These are phyloP conservation scores for Pachycephala philippinensis DNA, from an alignment of 2,113 vertebrate species.

Conservation along the genomic window DNA sequence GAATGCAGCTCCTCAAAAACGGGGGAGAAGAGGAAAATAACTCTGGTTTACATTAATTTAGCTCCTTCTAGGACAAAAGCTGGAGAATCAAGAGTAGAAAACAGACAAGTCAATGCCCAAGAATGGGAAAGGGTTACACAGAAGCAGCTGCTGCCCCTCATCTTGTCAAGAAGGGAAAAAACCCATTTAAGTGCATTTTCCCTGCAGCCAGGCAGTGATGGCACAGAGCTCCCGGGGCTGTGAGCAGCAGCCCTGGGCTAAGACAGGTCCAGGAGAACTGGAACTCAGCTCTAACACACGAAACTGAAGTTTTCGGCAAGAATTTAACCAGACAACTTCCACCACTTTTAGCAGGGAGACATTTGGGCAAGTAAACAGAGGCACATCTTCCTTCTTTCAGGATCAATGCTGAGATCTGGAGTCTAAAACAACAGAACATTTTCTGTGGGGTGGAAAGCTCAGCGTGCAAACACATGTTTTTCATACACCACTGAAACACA, in stretches of 20 bases:
- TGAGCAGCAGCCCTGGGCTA: not conserved
- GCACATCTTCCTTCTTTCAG: not conserved
- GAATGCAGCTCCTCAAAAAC: not conserved
- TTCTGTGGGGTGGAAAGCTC: not conserved
- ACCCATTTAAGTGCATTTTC: not conserved
- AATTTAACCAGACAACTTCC: not conserved
- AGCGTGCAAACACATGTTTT: not conserved
- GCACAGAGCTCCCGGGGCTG: not conserved
- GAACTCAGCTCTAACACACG: not conserved
- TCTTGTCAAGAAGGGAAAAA: not conserved
- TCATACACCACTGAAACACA: not conserved
- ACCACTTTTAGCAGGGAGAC: not conserved
- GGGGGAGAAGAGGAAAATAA: not conserved
- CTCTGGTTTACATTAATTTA: not conserved
- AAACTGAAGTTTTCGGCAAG: accelerated
- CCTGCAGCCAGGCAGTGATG: not conserved
- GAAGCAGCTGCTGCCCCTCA: not conserved
- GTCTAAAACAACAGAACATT: not conserved
- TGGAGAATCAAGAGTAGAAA: not conserved
- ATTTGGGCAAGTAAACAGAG: not conserved
- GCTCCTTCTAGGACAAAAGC: not conserved
- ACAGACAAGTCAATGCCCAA: not conserved
- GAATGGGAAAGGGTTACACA: not conserved
- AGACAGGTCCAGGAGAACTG: not conserved
- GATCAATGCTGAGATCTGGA: not conserved